Evolutionary conservation across 2,113 vertebrate genomes (phyloP).

Genomic region (Capreolus pygargus): DNA sequence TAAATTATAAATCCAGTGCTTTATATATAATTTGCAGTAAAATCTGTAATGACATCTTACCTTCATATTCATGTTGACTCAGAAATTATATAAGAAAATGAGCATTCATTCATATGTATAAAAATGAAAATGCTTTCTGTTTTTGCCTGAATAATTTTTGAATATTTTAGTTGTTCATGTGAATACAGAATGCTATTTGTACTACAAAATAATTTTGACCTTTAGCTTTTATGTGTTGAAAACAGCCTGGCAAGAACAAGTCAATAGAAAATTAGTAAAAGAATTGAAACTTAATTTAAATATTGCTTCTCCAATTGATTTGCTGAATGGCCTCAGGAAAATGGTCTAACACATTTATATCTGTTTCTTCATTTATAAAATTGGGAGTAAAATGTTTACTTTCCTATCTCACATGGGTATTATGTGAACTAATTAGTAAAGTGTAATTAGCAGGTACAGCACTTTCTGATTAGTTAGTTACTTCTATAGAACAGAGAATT

Average conservation of each 20-base stretch:
- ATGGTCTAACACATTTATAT: not conserved
- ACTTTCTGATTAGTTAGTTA: not conserved
- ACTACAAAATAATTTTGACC: not conserved
- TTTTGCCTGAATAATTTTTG: not conserved
- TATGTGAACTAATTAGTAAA: conserved; percentile 26
- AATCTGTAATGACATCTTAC: not conserved
- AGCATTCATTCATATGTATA: not conserved
- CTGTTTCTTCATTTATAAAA: conserved; percentile 35
- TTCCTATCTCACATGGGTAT: not conserved
- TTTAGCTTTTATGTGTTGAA: not conserved
- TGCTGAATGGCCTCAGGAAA: not conserved
- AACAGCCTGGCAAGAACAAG: not conserved
- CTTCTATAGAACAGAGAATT: not conserved
- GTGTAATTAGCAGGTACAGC: not conserved
- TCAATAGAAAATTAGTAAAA: not conserved
- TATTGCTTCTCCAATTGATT: conserved; percentile 15
- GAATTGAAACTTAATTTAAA: not conserved
- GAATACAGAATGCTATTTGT: not conserved
- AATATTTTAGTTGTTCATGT: not conserved
- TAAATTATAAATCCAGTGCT: not conserved
- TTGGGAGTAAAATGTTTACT: conserved; percentile 36
- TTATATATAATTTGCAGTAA: not conserved
- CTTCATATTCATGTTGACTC: not conserved
- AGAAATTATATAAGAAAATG: conserved; percentile 10
- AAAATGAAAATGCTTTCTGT: not conserved